These are phyloP conservation scores for Scyliorhinus canicula DNA, from an alignment of 2,797 vertebrate genomes.

Conservation along the genomic window DNA sequence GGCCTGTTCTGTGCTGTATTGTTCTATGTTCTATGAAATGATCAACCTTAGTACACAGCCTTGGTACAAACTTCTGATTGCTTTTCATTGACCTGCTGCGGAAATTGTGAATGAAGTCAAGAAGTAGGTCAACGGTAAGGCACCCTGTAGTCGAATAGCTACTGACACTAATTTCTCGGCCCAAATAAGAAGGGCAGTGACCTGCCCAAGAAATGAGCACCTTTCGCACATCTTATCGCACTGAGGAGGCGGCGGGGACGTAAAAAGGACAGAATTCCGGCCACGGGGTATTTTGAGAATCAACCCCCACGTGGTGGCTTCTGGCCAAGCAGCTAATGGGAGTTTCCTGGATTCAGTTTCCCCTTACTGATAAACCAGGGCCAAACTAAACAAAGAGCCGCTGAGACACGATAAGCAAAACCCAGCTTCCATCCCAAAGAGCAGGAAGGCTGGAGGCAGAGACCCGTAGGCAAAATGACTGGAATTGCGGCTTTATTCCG, in stretches of 20 bases:
- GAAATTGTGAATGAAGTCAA: background rate
- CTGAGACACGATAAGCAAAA: background rate
- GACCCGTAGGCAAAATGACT: background rate
- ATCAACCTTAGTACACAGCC: background rate
- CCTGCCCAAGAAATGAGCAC: background rate
- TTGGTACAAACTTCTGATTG: background rate
- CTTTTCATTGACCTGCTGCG: background rate
- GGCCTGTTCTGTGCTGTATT: too few species aligned
- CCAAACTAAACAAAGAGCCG: background rate
- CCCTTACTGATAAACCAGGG: background rate
- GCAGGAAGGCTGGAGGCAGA: background rate
- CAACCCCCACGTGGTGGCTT: background rate
- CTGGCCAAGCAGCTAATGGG: background rate
- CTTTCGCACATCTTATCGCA: background rate
- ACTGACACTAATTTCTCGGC: background rate
- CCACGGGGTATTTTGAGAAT: background rate
- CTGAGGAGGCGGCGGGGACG: background rate
- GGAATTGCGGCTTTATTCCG: background rate
- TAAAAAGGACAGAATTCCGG: background rate
- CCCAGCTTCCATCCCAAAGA: background rate
- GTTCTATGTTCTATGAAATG: too few species aligned
- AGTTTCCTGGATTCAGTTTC: conserved; percentile 26
- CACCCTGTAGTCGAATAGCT: background rate
- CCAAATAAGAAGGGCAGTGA: background rate
- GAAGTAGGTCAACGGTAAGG: background rate